Evolutionary conservation across 2,888 invertebrate genomes (phyloP).

Genomic region (Ennomos quercinarius): DNA sequence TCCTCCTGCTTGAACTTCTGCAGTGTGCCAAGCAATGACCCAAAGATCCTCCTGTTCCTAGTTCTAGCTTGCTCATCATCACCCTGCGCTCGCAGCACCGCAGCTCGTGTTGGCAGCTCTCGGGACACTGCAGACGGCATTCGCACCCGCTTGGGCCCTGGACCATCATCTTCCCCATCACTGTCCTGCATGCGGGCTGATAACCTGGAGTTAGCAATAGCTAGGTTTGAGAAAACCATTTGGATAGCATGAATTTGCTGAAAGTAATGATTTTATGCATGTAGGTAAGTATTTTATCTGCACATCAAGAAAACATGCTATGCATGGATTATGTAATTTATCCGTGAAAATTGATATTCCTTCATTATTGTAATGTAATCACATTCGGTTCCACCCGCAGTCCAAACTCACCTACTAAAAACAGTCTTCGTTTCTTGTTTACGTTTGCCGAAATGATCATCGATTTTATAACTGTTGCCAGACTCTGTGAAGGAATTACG

Average conservation of each 20-base stretch:
- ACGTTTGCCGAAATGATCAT: slow-evolving; percentile 77
- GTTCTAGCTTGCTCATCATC: slow-evolving; percentile 92
- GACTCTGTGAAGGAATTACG: slow-evolving; percentile 69
- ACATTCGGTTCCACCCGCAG: not conserved
- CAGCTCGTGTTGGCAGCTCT: slow-evolving; percentile 91
- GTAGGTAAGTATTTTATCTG: too few relatives aligned
- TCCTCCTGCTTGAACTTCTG: slow-evolving; percentile 98
- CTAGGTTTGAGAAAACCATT: too few relatives aligned
- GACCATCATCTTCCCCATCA: slow-evolving; percentile 79
- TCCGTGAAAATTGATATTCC: slow-evolving; percentile 10
- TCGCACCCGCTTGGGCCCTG: slow-evolving; percentile 63
- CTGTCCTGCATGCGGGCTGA: slow-evolving; percentile 77
- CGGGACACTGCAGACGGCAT: slow-evolving; percentile 91
- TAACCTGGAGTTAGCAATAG: slow-evolving; percentile 51
- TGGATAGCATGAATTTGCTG: too few relatives aligned
- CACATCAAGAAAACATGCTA: not conserved
- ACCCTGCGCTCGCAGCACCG: slow-evolving; percentile 89
- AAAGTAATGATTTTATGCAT: too few relatives aligned
- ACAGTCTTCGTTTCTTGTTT: slow-evolving; percentile 85
- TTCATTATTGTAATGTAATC: slow-evolving; percentile 29
- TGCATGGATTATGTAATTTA: slow-evolving; percentile 6
- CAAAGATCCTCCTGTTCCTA: slow-evolving; percentile 98
- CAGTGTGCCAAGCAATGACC: slow-evolving; percentile 96
- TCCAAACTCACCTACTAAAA: slow-evolving; percentile 77
- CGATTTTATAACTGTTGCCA: slow-evolving; percentile 76